Evolutionary conservation across 2,113 vertebrate species (phyloP).

Genomic region (Sorex fumeus): DNA sequence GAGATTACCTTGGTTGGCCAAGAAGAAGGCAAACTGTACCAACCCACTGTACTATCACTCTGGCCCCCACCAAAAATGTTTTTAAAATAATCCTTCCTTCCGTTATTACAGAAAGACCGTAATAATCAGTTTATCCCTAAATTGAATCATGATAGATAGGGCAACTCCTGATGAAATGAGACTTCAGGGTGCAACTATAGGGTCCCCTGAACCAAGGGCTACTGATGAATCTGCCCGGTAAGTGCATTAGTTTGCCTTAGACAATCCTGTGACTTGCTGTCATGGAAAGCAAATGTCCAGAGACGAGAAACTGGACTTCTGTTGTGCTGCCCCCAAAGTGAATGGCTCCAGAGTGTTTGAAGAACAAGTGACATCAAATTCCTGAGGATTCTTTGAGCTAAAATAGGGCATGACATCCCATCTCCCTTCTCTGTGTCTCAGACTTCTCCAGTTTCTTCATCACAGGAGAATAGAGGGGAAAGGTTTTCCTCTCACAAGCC

Average conservation of each 20-base stretch:
- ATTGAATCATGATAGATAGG: neutral
- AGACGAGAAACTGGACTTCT: constrained; percentile 11
- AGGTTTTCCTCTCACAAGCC: constrained; percentile 20
- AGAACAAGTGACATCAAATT: neutral
- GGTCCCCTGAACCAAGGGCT: neutral
- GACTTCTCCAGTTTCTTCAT: constrained; percentile 39
- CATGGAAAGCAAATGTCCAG: neutral
- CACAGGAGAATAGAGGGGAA: neutral
- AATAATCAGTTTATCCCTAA: neutral
- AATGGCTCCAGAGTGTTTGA: neutral
- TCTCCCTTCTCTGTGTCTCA: constrained; percentile 41
- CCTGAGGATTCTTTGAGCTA: constrained; percentile 62
- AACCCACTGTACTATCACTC: too few species aligned
- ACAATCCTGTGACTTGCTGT: neutral
- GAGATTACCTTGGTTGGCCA: too few species aligned
- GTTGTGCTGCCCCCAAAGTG: neutral
- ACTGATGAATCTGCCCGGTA: neutral
- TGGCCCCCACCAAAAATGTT: too few species aligned
- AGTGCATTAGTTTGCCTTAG: neutral
- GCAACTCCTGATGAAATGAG: neutral
- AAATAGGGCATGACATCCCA: constrained; percentile 52
- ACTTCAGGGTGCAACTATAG: neutral
- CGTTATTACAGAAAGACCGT: neutral
- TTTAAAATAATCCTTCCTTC: neutral
- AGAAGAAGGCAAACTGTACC: too few species aligned